A percentile compares a stretch with the other conserved stretches of the same genome.
Conservation (phyloP, 2,797 vertebrate species). For the Enteromius trimaculatus region DNA sequence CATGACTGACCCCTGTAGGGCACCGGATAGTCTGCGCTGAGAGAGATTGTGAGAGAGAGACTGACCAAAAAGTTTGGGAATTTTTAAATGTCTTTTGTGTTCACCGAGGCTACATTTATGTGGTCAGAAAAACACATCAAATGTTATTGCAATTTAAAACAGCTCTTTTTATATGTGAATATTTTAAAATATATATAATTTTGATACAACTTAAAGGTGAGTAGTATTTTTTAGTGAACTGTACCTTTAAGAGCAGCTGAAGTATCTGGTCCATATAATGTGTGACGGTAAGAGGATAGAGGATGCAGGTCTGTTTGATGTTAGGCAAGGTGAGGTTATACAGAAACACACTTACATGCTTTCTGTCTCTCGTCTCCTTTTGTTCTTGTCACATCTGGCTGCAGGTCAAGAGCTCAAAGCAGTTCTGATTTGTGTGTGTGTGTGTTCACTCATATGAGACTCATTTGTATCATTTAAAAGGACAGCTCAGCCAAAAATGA, state of each 20-base stretch:
- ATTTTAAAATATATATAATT: not conserved
- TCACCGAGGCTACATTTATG: not conserved
- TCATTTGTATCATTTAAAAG: slow-evolving; percentile 17
- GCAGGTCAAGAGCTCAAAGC: not conserved
- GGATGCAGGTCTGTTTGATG: slow-evolving; percentile 75
- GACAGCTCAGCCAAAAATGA: not conserved
- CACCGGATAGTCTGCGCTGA: not conserved
- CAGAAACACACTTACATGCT: slow-evolving; percentile 3
- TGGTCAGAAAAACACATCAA: not conserved
- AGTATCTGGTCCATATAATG: slow-evolving; percentile 54
- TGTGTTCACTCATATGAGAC: slow-evolving; percentile 26
- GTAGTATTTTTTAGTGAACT: not conserved
- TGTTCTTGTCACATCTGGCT: slow-evolving; percentile 17
- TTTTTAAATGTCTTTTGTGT: not conserved
- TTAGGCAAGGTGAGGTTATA: slow-evolving; percentile 75
- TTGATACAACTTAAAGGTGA: not conserved
- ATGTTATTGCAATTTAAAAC: too few relatives aligned
- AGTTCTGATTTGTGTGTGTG: slow-evolving; percentile 49
- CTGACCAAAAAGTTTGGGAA: not conserved
- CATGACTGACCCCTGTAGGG: not conserved
- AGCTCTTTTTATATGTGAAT: too few relatives aligned
- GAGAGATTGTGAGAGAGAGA: not conserved
- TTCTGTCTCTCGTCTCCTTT: slow-evolving; percentile 5
- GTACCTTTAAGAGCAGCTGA: slow-evolving; percentile 41
- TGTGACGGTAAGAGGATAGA: slow-evolving; percentile 69